Base-by-base conservation (phyloP, 2,888 invertebrate genomes). In the Lasiommata megera region DNA sequence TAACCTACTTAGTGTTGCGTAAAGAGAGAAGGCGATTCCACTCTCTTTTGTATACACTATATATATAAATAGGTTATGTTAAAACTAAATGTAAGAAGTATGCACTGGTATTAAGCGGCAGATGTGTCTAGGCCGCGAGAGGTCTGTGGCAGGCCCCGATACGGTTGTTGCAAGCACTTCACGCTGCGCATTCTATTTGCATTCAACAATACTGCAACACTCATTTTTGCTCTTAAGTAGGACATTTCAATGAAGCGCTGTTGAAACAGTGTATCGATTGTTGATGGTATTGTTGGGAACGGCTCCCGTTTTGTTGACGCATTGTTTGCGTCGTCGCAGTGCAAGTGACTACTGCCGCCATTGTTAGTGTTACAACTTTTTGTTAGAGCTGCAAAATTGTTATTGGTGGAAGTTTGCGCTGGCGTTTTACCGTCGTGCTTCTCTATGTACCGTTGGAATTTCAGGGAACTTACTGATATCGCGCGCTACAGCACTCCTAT, bases 111-210 rank as follows among this genome's bases (percentile, higher is more conserved):
- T n/a, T n/a, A n/a, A n/a, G n/a, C n/a, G n/a, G n/a, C n/a, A n/a
- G n/a, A n/a, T 23, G 29, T 48, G 34, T 65, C 63, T 65, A 46
- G 17, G 31, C 48, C 38, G 3, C 37, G n/a, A n/a, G n/a, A 64
- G 46, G 52, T 64, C 64, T 62, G 34, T 16, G 47, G 51, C 60
- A 43, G 41, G 18, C 71, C 69, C 72, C 77, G 82, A 82, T 84
- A 84, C 78, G 76, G 79, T 82, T 82, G 66, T 66, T 64, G 72
- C 60, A 67, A 74, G 83, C 76, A 78, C 79, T 82, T 77, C 73
- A 80, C 84, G 77, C 80, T 77, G 79, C 67, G 80, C 80, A 83
- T 83, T 83, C 83, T 82, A 79, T 84, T 84, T 81, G 79, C 81
- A 81, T 83, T 72, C 74, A 79, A 74, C 76, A 77, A 69, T 74